Evolutionary conservation across 35 echinoderm and acorn worm genomes (phyloP).

Genomic region (Antedon bifida): DNA sequence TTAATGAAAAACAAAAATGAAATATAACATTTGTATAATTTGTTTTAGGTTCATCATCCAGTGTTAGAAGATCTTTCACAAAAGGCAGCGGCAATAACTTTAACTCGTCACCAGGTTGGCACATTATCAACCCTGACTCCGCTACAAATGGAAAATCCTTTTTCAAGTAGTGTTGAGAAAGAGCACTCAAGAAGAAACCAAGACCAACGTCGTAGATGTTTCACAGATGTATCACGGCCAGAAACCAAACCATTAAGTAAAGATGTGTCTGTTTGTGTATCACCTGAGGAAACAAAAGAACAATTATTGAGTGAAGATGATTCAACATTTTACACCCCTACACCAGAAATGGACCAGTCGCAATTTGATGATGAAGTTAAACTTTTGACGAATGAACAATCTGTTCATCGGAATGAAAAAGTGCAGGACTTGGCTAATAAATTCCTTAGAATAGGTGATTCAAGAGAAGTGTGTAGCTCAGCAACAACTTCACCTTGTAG

Average conservation of each 20-base stretch:
- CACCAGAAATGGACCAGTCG: background rate
- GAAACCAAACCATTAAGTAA: background rate
- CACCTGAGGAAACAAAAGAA: background rate
- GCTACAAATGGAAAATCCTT: background rate
- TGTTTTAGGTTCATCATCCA: background rate
- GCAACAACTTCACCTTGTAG: background rate
- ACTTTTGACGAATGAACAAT: background rate
- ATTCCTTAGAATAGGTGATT: background rate
- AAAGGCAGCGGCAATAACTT: background rate
- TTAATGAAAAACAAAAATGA: no score
- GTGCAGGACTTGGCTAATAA: background rate
- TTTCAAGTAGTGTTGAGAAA: background rate
- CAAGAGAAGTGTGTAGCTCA: background rate
- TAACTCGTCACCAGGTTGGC: background rate
- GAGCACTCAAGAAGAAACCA: background rate
- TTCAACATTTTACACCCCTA: background rate
- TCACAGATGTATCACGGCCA: background rate
- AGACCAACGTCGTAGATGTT: background rate
- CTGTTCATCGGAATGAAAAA: background rate
- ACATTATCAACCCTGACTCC: background rate
- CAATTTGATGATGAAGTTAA: background rate
- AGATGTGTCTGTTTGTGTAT: background rate
- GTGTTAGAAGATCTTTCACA: background rate
- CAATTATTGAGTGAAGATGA: background rate
- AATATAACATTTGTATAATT: background rate